phyloP scores from a whole-genome alignment of 2,888 invertebrate species.

The Drosophila basisetae region DNA sequence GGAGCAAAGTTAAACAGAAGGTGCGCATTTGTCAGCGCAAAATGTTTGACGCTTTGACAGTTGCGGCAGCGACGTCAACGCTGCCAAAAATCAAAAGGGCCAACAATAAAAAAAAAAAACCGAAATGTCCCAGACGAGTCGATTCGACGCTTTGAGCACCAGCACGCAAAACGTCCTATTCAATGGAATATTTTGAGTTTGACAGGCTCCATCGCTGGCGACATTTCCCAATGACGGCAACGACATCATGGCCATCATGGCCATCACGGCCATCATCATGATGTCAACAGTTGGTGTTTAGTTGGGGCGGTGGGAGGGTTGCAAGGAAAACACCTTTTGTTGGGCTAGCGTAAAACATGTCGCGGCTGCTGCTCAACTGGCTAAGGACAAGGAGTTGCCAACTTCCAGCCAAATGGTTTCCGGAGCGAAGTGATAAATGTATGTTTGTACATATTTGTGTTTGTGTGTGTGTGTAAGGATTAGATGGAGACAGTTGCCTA shows the following conservation, averaged over 20 bases:
- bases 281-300: conserved; percentile 14
- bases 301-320: not conserved
- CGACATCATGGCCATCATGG: conserved; percentile 51
- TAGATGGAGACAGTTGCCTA: conserved; percentile 9
- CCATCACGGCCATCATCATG: conserved; percentile 42
- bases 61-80: conserved; percentile 44
- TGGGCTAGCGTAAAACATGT: conserved; percentile 45
- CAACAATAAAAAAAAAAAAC: conserved; percentile 14
- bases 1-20: conserved; percentile 8
- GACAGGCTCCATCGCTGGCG: conserved; percentile 58
- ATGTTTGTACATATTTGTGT: not conserved
- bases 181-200: conserved; percentile 75
- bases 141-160: conserved; percentile 50
- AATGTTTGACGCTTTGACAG: conserved; percentile 76
- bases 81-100: conserved; percentile 64
- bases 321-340: conserved; percentile 24
- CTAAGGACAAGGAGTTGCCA: conserved; percentile 36
- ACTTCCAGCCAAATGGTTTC: conserved; percentile 18
- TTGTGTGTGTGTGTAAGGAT: not conserved
- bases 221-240: conserved; percentile 57
- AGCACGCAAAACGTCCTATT: conserved; percentile 61
- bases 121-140: conserved; percentile 14
- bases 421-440: not conserved
- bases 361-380: conserved; percentile 44
- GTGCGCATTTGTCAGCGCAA: conserved; percentile 68